phyloP scores from a whole-genome alignment of 23 tunicate species.

The Corella eumyota region DNA sequence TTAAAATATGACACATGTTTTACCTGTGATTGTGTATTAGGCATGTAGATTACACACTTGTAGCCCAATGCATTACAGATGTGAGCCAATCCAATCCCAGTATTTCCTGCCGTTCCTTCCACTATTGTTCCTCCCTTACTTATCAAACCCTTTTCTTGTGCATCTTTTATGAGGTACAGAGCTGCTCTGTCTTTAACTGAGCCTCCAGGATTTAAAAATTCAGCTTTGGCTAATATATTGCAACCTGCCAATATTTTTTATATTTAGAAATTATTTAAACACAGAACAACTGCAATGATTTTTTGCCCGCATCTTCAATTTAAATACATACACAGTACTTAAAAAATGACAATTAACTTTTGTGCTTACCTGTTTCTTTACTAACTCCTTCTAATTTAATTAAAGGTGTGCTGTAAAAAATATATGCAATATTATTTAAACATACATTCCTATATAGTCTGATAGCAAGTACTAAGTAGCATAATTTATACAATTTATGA shows the following conservation, averaged over 20 bases:
- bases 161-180: slow-evolving; percentile 76
- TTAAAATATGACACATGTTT: no score
- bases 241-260: slow-evolving; percentile 31
- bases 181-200: slow-evolving; percentile 96
- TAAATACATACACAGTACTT: no score
- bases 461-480: neutral
- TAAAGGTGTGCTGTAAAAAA: slow-evolving; percentile 77
- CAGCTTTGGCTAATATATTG: slow-evolving; percentile 84
- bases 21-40: slow-evolving; percentile 85
- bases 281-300: no score
- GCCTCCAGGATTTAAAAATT: slow-evolving; percentile 91
- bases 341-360: no score
- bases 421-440: no score
- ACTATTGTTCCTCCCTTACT: slow-evolving; percentile 74
- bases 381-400: slow-evolving; percentile 73
- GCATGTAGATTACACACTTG: slow-evolving; percentile 94
- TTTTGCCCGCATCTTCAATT: no score
- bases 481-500: neutral
- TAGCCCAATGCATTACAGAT: slow-evolving; percentile 92
- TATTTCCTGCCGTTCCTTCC: slow-evolving; percentile 98
- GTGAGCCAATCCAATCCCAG: slow-evolving; percentile 94
- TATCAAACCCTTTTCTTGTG: slow-evolving; percentile 61
- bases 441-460: no score
- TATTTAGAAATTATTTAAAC: slow-evolving; percentile 1
- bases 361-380: slow-evolving; percentile 95